These are phyloP conservation scores for Corydoras sp. DNA, from an alignment of 2,113 vertebrate species.

Conservation along the genomic window DNA sequence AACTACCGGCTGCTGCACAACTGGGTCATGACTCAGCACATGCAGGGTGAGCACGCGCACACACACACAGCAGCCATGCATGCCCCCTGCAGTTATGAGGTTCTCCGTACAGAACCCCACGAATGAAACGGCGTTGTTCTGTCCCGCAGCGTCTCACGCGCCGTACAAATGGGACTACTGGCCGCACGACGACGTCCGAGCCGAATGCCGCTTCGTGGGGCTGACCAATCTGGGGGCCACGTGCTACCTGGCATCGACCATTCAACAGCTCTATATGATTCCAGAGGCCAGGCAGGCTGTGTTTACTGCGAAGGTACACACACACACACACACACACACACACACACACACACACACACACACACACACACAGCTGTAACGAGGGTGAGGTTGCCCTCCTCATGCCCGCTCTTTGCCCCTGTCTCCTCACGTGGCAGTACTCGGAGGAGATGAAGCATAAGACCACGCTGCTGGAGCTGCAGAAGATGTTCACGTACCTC, in stretches of 20 bases:
- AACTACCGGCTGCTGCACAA: slow-evolving; percentile 98
- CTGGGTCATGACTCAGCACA: slow-evolving; percentile 99
- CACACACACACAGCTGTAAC: neutral
- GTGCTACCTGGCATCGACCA: slow-evolving; percentile 96
- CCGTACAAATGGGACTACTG: slow-evolving; percentile 99
- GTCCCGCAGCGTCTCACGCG: slow-evolving; percentile 80
- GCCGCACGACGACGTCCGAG: slow-evolving; percentile 95
- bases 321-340: neutral
- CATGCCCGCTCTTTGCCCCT: neutral
- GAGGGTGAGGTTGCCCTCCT: neutral
- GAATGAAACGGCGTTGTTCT: neutral
- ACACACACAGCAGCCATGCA: neutral
- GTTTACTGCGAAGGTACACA: slow-evolving; percentile 89
- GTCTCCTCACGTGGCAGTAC: slow-evolving; percentile 66
- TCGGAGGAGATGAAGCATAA: slow-evolving; percentile 98
- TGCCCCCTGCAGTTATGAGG: neutral
- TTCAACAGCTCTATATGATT: slow-evolving; percentile 98
- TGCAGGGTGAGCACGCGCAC: slow-evolving; percentile 76
- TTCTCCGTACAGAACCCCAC: neutral
- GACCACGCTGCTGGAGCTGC: slow-evolving; percentile 93
- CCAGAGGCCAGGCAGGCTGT: slow-evolving; percentile 94
- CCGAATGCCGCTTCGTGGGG: slow-evolving; percentile 94
- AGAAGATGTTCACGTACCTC: slow-evolving; percentile 99
- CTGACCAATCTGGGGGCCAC: slow-evolving; percentile 96
- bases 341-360: slow-evolving; percentile 1